Percentiles rank a stretch among this genome's conserved stretches.
Conservation (phyloP, 1,140 invertebrate species). For the Parapsyche elsis region DNA sequence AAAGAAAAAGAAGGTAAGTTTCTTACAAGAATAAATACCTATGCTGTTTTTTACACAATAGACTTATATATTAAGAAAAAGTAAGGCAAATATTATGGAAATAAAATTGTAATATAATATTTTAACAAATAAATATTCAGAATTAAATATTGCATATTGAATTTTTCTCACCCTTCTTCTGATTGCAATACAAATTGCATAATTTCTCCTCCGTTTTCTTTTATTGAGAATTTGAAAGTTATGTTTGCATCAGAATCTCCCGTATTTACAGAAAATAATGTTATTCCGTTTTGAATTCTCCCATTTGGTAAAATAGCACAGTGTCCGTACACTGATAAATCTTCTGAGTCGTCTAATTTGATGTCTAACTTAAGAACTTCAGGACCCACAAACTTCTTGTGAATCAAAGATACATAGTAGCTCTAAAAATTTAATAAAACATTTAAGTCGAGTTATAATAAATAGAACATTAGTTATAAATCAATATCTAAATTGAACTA, state of each 20-base stretch:
- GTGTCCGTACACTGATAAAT: conserved; percentile 63
- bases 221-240: conserved; percentile 13
- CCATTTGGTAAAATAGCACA: conserved; percentile 60
- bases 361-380: conserved; percentile 61
- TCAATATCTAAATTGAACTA: background rate
- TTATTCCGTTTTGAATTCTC: conserved; percentile 61
- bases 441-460: conserved; percentile 11
- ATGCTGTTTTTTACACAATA: too few species aligned
- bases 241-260: conserved; percentile 43
- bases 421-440: conserved; percentile 59
- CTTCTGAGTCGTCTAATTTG: conserved; percentile 57
- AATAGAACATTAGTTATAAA: background rate
- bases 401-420: conserved; percentile 66
- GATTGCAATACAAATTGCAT: conserved; percentile 48
- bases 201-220: conserved; percentile 34
- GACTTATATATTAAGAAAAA: too few species aligned
- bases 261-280: conserved; percentile 64
- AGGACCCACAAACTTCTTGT: conserved; percentile 65
- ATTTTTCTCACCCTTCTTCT: conserved; percentile 37
- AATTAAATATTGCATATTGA: background rate
- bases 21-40: too few species aligned
- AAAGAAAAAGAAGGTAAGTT: too few species aligned
- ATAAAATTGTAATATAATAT: background rate
- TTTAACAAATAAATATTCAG: background rate
- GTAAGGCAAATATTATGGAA: background rate